These are phyloP conservation scores for Microplitis mediator DNA, from an alignment of 1,140 invertebrate genomes.

Conservation along the genomic window DNA sequence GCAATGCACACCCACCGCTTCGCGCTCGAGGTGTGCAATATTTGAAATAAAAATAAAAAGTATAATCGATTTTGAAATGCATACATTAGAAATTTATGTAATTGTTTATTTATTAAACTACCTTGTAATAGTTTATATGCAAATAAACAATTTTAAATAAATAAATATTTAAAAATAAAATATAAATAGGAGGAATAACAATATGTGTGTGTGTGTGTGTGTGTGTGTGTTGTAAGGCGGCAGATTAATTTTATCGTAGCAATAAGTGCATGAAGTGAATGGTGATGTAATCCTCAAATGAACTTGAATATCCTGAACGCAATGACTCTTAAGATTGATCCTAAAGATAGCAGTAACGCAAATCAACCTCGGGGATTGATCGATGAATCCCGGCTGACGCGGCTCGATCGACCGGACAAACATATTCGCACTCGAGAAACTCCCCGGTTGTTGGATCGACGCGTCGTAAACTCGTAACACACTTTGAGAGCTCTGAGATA, in stretches of 20 bases:
- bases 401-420: slow-evolving; percentile 13
- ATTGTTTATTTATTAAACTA: no score
- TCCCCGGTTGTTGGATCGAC: neutral
- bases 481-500: neutral
- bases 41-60: no score
- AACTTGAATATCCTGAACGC: slow-evolving; percentile 19
- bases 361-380: slow-evolving; percentile 25
- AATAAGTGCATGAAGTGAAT: slow-evolving; percentile 7
- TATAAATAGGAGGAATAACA: no score
- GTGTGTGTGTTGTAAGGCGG: neutral
- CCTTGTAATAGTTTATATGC: no score
- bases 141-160: no score
- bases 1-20: no score
- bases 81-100: no score
- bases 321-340: slow-evolving; percentile 15
- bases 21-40: no score
- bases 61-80: no score
- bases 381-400: slow-evolving; percentile 26
- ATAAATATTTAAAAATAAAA: neutral
- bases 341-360: slow-evolving; percentile 19
- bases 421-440: slow-evolving; percentile 15
- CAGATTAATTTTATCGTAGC: slow-evolving; percentile 19
- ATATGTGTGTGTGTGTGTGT: neutral
- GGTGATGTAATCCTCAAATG: slow-evolving; percentile 21
- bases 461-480: slow-evolving; percentile 1